Percentiles rank a stretch among this genome's conserved stretches.
phyloP scores from a whole-genome alignment of 2,113 vertebrate species.

The Sarotherodon lohbergeri region DNA sequence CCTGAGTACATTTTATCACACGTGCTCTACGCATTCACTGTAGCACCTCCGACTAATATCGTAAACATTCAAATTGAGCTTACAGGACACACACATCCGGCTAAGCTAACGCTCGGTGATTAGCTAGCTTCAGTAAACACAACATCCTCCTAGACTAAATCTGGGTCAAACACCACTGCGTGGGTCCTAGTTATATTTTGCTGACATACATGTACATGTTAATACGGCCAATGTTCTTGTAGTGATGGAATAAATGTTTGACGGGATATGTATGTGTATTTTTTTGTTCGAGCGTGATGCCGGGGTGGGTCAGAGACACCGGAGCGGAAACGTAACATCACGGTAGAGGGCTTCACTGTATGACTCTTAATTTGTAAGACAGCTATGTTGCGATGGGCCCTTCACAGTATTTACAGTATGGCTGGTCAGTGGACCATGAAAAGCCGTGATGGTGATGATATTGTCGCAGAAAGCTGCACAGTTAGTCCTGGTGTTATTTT shows the following conservation, averaged over 20 bases:
- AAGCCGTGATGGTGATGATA: not conserved
- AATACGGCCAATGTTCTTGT: not conserved
- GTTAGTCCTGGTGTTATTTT: slow-evolving; percentile 28
- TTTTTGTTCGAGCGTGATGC: not conserved
- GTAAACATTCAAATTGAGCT: not conserved
- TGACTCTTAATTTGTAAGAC: not conserved
- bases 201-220: not conserved
- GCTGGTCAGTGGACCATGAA: not conserved
- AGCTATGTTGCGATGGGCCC: fast-evolving
- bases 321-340: slow-evolving; percentile 39
- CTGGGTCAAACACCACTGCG: not conserved
- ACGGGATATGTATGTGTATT: not conserved
- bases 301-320: slow-evolving; percentile 15
- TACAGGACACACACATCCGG: not conserved
- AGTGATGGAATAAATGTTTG: not conserved
- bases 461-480: not conserved
- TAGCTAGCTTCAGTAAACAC: slow-evolving; percentile 54
- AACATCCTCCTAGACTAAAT: not conserved
- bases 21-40: not conserved
- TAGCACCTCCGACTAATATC: fast-evolving
- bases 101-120: slow-evolving; percentile 3
- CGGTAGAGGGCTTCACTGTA: not conserved
- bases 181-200: not conserved
- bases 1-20: fast-evolving
- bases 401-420: not conserved